A percentile compares a stretch with the other conserved stretches of the same genome.
These are phyloP conservation scores for Hassar affinis DNA, from an alignment of 2,113 vertebrate species.

Conservation along the genomic window DNA sequence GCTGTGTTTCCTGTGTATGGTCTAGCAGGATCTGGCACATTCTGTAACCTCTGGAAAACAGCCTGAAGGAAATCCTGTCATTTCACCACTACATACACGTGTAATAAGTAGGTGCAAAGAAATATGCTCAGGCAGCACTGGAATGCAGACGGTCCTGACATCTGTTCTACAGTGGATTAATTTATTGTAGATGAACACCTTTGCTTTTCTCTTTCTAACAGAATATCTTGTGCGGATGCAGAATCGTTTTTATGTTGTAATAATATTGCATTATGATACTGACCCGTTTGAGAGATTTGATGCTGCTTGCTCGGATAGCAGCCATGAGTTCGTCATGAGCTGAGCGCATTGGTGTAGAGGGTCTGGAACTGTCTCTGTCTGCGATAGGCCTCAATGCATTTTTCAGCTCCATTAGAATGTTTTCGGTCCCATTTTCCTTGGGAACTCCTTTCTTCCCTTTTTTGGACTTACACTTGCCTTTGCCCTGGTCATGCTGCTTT, in stretches of 20 bases:
- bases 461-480: slow-evolving; percentile 76
- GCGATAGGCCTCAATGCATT: slow-evolving; percentile 83
- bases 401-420: slow-evolving; percentile 88
- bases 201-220: not conserved
- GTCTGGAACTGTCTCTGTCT: slow-evolving; percentile 83
- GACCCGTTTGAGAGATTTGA: slow-evolving; percentile 79
- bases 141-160: not conserved
- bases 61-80: not conserved
- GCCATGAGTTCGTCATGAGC: slow-evolving; percentile 92
- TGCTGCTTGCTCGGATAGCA: slow-evolving; percentile 83
- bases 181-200: not conserved
- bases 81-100: not conserved
- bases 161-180: not conserved
- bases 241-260: not conserved
- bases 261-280: slow-evolving; percentile 56
- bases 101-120: slow-evolving; percentile 4
- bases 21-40: not conserved
- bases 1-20: not conserved
- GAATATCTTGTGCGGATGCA: not conserved
- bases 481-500: slow-evolving; percentile 67
- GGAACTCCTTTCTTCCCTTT: slow-evolving; percentile 67
- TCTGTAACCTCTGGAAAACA: not conserved
- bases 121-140: not conserved
- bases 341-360: slow-evolving; percentile 87
- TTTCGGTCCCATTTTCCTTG: slow-evolving; percentile 68